Evolutionary conservation across 2,113 vertebrate genomes (phyloP), one percentile per base, ranked within the genome.

Genomic region (Mesitornis unicolor): DNA sequence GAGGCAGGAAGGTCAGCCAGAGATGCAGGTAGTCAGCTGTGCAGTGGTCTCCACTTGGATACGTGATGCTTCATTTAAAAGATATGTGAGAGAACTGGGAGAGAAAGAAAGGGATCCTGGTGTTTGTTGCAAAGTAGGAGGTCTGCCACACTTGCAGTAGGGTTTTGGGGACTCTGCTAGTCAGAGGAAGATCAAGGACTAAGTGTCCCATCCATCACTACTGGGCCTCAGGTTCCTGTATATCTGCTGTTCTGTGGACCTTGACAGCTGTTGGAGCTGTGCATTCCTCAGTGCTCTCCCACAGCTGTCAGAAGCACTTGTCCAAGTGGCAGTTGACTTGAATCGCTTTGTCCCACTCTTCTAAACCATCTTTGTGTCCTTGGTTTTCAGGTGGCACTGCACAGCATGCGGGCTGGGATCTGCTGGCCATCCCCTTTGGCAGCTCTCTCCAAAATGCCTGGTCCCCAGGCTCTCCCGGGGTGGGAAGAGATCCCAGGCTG

Each of bases 1-100:
- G 86, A 36, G 50, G 65, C 79, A 33, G 70, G 42, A 90, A 24
- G n/a, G 31, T 63, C 59, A 69, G 64, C 38, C 84, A 91, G 38
- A 68, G 70, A 8, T 1, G 4, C 28, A 33, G 76, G n/a, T 28
- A 42, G 35, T 9, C 0, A 0, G 4, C 51, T 40, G 21, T 24
- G 50, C 60, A 33, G 42, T 5, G 42, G 47, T 64, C 25, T 79
- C 35, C 0, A 0, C 26, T 81, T 33, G 21, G 54, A 10, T 60
- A 25, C 0, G 0, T 15, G 36, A 51, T 57, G n/a, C 68, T 26
- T 76, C 9, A 12, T 38, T n/a, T 36, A 73, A 59, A 69, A 92
- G 24, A 68, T 4, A 6, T 0, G 10, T 4, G 24, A 64, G 33
- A 82, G 47, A 94, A 60, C 7, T 25, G 26, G 47, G 61, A 65